Evolutionary conservation across 2,113 vertebrate genomes (phyloP), one percentile per base, ranked within the genome.

Genomic region (Copsychus sechellarum): DNA sequence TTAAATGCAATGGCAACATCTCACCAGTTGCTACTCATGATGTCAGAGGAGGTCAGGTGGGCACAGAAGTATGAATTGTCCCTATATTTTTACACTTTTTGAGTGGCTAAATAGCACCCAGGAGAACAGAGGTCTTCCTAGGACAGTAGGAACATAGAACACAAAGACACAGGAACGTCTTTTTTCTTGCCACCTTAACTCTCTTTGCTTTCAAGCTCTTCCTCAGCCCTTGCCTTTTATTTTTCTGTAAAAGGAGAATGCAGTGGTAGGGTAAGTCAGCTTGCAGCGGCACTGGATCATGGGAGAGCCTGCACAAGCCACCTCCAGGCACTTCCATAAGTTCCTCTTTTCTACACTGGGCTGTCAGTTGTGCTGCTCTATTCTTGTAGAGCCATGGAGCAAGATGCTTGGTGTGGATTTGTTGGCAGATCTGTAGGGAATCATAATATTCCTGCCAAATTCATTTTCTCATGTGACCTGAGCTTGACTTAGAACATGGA

Each of bases 401-500:
- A 87, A 93, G 90, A 95, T 87, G 78, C 81, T 95, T 91, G 81
- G 93, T 93, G 84, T 94, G 78, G 91, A 92, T 96, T 95, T 95
- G 94, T 76, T 96, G 95, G 95, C 91, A 95, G 93, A 95, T 95
- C 70, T 85, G 71, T 57, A 94, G 66, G 89, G 74, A 93, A 81
- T 93, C 81, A 95, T 67, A 76, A 87, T 87, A 92, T 90, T 72
- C 91, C 89, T 96, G 94, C 91, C 94, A 96, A 97, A 96, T 92
- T 91, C 89, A 38, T 91, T 95, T 92, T 97, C 95, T 96, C 95
- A 94, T 92, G 94, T 95, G 95, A 97, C 95, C 93, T 77, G 66
- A 81, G 61, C 89, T 97, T 92, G 93, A 92, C 95, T 96, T 95
- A 78, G 93, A 97, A 95, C 91, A 91, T 77, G 78, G 91, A 87